These are phyloP conservation scores for Athripsodes cinereus DNA, from an alignment of 2,888 invertebrate species.

Conservation along the genomic window DNA sequence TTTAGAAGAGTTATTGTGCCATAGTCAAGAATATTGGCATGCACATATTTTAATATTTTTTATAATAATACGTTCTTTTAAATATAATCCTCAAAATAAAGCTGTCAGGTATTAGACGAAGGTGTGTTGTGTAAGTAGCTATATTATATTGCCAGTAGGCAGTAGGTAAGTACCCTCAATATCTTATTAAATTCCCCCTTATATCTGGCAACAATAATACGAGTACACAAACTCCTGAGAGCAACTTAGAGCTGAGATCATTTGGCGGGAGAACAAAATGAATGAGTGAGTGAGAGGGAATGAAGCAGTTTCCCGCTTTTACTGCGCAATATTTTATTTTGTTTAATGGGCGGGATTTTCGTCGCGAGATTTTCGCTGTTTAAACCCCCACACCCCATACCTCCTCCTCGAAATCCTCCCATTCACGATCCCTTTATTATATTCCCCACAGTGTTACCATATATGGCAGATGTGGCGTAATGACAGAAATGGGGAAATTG, in stretches of 20 bases:
- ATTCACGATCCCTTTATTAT: neutral
- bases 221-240: no score
- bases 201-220: no score
- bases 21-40: no score
- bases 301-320: neutral
- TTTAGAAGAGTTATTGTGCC: no score
- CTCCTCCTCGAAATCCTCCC: neutral
- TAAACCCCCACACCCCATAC: conserved; percentile 14
- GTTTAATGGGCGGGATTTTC: conserved; percentile 26
- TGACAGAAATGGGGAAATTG: neutral
- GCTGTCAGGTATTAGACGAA: no score
- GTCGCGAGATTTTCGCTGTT: conserved; percentile 24
- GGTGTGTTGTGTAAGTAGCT: no score
- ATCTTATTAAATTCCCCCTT: no score
- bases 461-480: conserved; percentile 1
- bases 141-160: no score
- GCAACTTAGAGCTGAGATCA: conserved; percentile 4
- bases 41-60: no score
- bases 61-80: no score
- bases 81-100: no score
- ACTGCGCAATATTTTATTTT: conserved; percentile 21
- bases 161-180: no score
- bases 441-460: neutral
- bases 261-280: conserved; percentile 2
- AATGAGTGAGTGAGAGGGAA: neutral